Base-by-base conservation (phyloP, 1,140 invertebrate species). In the Habropoda laboriosa region DNA sequence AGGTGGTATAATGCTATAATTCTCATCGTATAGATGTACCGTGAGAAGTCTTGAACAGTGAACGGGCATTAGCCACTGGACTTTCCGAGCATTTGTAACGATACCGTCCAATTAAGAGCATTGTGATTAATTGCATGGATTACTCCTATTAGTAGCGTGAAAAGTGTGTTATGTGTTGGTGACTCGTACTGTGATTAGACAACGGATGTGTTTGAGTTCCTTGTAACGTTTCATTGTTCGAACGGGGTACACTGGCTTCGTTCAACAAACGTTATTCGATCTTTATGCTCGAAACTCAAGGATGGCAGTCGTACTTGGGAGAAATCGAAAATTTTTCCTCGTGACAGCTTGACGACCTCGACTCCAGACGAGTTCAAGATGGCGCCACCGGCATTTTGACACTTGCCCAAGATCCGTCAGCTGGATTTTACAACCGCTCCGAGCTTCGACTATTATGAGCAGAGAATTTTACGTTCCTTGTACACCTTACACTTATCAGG, bases 391-490 rank as follows among this genome's bases (percentile, higher is more conserved):
- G 82, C 81, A 78, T 91, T 92, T 89, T 92, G 91, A 92, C 89
- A 91, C 86, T 89, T 86, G 81, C 82, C 79, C 74, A 86, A 83
- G 72, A 79, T 60, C 74, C 80, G 80, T 88, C 89, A 89, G 87
- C 86, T 90, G 89, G 89, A 90, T 89, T 87, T 86, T 80, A 83
- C 66, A 58, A 74, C 60, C 67, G 72, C 58, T 71, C 67, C 76
- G 63, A 75, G 70, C 55, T 18, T 32, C 67, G 55, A 74, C 73
- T 88, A 92, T 91, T 91, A 92, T 91, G 91, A 92, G 90, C 89
- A 92, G 91, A 90, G 91, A 92, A 88, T 92, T 92, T 71, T 91
- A 88, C 89, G 91, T 92, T 24, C 89, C 90, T 60, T 91, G 91
- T 85, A 88, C 89, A 80, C 88, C 91, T 85, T 92, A 91, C 89